phyloP scores from a whole-genome alignment of 2,888 invertebrate genomes.

The Eristalis arbustorum region DNA sequence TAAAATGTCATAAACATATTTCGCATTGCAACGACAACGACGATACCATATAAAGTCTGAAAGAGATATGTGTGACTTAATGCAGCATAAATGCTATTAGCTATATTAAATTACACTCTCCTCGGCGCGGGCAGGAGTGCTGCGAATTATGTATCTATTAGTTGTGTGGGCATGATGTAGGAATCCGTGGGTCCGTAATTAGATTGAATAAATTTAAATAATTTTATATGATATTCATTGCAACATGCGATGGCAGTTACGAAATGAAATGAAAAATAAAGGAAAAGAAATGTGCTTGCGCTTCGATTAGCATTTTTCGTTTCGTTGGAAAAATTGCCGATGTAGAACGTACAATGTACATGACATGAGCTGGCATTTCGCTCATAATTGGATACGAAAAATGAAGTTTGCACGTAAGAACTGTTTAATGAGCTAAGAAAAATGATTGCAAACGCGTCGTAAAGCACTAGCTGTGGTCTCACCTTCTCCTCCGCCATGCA shows the following conservation, averaged over 20 bases:
- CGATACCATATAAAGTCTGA: slow-evolving; percentile 48
- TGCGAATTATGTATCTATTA: slow-evolving; percentile 9
- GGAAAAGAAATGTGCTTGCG: background rate
- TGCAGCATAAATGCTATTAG: slow-evolving; percentile 11
- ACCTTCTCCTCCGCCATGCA: background rate
- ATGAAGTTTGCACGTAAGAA: background rate
- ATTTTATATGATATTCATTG: slow-evolving; percentile 3
- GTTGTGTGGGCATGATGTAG: slow-evolving; percentile 17
- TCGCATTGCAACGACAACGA: slow-evolving; percentile 24
- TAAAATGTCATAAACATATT: slow-evolving; percentile 39
- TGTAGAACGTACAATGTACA: background rate
- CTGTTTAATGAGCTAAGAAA: background rate
- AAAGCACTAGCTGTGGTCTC: background rate
- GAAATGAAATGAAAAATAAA: background rate
- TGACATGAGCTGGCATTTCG: background rate
- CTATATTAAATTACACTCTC: slow-evolving; percentile 44
- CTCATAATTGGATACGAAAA: background rate
- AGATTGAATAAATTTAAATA: slow-evolving; percentile 64
- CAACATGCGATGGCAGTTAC: background rate
- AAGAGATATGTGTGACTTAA: background rate
- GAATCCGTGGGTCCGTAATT: slow-evolving; percentile 43
- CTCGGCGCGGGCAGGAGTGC: background rate
- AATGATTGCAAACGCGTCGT: background rate
- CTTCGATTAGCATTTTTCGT: background rate
- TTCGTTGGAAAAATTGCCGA: background rate